A percentile compares a stretch with the other conserved stretches of the same genome.
Evolutionary conservation across 2,113 vertebrate genomes (phyloP).

Genomic region (Aphelocoma coerulescens): DNA sequence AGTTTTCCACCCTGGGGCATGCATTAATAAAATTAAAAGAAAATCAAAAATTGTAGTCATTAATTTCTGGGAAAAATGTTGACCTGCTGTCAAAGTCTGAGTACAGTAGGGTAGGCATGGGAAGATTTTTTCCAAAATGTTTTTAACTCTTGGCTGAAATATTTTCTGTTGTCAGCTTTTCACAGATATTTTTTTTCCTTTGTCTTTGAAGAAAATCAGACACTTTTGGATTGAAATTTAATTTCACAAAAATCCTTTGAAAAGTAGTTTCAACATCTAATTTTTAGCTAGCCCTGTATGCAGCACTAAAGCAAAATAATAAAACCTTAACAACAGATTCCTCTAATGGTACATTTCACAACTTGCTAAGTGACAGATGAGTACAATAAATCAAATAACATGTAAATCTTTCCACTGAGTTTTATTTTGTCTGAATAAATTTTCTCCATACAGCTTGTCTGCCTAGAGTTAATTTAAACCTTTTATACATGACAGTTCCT

Average conservation of each 20-base stretch:
- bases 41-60: not conserved
- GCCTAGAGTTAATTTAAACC: not conserved
- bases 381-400: not conserved
- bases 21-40: not conserved
- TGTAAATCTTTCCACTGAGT: not conserved
- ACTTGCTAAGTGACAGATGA: not conserved
- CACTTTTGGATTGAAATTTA: not conserved
- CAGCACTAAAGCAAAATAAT: not conserved
- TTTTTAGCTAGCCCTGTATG: not conserved
- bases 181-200: not conserved
- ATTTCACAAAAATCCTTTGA: not conserved
- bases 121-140: not conserved
- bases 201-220: not conserved
- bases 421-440: not conserved
- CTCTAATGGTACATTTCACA: not conserved
- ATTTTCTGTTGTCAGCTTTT: not conserved
- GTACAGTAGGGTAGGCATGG: not conserved
- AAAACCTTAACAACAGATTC: not conserved
- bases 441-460: not conserved
- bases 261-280: not conserved
- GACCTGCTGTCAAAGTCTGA: not conserved
- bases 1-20: not conserved
- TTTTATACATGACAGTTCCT: not conserved
- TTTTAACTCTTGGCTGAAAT: not conserved
- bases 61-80: not conserved